These are phyloP conservation scores for Elgaria multicarinata DNA, from an alignment of 2,113 vertebrate species.

Conservation along the genomic window DNA sequence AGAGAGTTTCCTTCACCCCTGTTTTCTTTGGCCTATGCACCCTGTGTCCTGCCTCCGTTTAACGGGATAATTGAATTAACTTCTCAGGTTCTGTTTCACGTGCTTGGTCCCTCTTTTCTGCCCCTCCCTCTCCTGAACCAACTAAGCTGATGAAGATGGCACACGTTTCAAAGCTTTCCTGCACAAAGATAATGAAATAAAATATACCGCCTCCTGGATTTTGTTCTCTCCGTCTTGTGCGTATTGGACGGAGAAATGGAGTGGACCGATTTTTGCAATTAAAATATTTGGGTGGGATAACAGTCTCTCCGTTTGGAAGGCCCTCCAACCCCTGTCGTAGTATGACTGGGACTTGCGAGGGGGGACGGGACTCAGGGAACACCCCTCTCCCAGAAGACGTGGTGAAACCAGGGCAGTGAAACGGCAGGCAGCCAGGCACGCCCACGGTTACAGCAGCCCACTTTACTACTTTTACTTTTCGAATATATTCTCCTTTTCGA, in stretches of 20 bases:
- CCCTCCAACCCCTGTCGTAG: not conserved
- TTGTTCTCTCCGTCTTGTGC: constrained; percentile 21
- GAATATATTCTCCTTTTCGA: no score
- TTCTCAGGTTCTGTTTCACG: constrained; percentile 62
- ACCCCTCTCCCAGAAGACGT: no score
- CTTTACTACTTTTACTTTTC: no score
- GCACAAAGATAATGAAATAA: constrained; percentile 56
- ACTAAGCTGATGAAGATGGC: constrained; percentile 49
- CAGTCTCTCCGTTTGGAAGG: constrained; percentile 15
- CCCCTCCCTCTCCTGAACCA: not conserved
- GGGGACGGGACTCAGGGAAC: no score
- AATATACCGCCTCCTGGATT: constrained; percentile 58
- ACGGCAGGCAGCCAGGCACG: no score
- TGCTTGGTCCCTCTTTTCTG: constrained; percentile 58
- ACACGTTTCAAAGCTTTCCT: constrained; percentile 70
- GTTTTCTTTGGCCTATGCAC: constrained; percentile 66
- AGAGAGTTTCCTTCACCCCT: not conserved
- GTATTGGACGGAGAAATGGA: constrained; percentile 55
- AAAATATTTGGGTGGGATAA: constrained; percentile 8
- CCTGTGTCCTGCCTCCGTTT: constrained; percentile 53
- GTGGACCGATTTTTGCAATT: constrained; percentile 55
- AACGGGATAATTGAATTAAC: constrained; percentile 72
- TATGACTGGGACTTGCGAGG: not conserved
- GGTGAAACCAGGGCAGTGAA: no score
- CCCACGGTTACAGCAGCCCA: no score